Percentiles rank a stretch among this genome's conserved stretches.
Conservation (phyloP, 92 coral and sea anemone genomes). For the Ricordea florida region DNA sequence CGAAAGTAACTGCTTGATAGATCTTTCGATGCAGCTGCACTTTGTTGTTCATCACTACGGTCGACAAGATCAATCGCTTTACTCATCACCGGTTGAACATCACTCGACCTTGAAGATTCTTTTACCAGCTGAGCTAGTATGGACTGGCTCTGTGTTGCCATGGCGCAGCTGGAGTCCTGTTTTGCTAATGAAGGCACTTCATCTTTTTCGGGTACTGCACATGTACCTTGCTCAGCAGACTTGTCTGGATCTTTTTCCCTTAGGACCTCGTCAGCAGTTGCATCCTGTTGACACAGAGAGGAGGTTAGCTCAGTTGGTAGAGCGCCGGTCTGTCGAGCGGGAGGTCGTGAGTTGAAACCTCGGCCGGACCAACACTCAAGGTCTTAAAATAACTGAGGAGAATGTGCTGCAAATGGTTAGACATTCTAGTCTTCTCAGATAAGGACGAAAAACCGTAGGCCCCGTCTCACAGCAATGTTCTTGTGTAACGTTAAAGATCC, state of each 20-base stretch:
- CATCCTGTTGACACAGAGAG: background rate
- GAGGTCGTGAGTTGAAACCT: too few species aligned
- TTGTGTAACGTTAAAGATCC: too few species aligned
- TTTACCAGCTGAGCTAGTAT: slow-evolving; percentile 12
- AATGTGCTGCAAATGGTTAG: too few species aligned
- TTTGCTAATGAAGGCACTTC: slow-evolving; percentile 2
- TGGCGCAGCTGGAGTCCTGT: slow-evolving; percentile 33
- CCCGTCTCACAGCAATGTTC: too few species aligned
- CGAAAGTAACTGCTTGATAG: too few species aligned
- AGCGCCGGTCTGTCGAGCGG: too few species aligned
- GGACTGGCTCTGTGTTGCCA: slow-evolving; percentile 31
- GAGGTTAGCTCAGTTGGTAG: too few species aligned
- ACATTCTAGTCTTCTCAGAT: too few species aligned
- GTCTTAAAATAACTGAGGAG: too few species aligned
- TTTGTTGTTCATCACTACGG: background rate
- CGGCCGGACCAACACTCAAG: too few species aligned
- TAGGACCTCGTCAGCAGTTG: background rate
- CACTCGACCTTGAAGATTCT: background rate
- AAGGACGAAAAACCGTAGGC: too few species aligned
- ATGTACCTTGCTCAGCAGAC: too few species aligned
- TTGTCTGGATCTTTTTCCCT: background rate
- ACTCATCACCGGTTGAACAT: background rate
- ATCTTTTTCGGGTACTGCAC: background rate
- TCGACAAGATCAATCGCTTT: background rate
- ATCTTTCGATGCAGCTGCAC: background rate